Conservation (phyloP, 2,113 vertebrate species). For the Eretmochelys imbricata region DNA sequence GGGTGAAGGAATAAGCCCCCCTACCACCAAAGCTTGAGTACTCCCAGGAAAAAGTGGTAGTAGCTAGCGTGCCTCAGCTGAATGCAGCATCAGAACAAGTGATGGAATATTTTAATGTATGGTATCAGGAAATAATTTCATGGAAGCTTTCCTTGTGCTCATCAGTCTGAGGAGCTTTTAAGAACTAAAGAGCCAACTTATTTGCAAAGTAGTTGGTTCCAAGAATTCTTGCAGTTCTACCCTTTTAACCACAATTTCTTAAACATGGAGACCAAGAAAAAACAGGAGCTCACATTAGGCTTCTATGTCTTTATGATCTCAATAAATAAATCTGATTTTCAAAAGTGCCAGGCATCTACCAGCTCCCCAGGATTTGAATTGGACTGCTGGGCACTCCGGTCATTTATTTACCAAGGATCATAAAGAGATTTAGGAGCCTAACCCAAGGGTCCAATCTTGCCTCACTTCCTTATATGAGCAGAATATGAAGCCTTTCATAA, state of each 20-base stretch:
- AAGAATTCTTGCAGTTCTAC: constrained; percentile 13
- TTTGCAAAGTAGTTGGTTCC: not conserved
- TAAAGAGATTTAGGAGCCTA: constrained; percentile 65
- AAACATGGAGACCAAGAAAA: not conserved
- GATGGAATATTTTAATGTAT: not conserved
- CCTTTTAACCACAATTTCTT: not conserved
- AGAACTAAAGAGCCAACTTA: not conserved
- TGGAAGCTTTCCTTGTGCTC: not conserved
- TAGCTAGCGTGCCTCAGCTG: not conserved
- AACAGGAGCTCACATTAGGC: not conserved
- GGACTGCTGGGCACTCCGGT: constrained; percentile 44
- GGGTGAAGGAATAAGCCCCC: too few relatives aligned
- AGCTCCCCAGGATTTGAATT: constrained; percentile 67
- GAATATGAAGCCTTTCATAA: constrained; percentile 39
- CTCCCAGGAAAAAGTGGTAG: not conserved
- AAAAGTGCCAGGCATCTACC: constrained; percentile 42
- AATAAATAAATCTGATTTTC: constrained; percentile 60
- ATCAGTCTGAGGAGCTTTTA: not conserved
- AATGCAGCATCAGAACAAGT: not conserved
- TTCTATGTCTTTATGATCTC: constrained; percentile 60
- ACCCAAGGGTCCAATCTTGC: constrained; percentile 66
- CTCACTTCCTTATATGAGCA: constrained; percentile 14
- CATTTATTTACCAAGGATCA: constrained; percentile 1
- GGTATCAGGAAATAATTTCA: not conserved
- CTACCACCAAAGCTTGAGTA: rapidly evolving